These are phyloP conservation scores for Muntiacus muntjak DNA, from an alignment of 2,113 vertebrate species.

Conservation along the genomic window DNA sequence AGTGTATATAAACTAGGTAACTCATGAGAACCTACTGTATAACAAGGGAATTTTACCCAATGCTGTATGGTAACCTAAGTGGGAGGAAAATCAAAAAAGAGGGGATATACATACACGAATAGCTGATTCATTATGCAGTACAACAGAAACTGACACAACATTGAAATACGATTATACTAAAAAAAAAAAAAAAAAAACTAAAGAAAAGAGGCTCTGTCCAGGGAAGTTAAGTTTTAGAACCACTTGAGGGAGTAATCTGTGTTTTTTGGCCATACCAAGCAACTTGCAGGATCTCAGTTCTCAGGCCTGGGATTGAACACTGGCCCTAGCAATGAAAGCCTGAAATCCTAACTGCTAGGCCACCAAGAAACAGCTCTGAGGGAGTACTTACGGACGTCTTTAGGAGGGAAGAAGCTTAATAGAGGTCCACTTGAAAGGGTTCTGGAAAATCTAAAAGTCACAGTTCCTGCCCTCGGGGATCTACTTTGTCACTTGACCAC, in stretches of 20 bases:
- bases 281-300: not conserved
- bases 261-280: not conserved
- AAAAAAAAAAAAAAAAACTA: not conserved
- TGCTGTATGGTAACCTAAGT: not conserved
- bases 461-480: accelerated
- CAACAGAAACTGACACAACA: not conserved
- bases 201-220: not conserved
- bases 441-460: not conserved
- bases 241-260: not conserved
- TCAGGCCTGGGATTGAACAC: not conserved
- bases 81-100: not conserved
- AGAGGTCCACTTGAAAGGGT: not conserved
- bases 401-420: not conserved
- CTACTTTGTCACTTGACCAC: not conserved
- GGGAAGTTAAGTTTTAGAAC: not conserved
- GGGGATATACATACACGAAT: not conserved
- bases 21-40: not conserved
- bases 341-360: not conserved
- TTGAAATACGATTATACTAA: not conserved
- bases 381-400: not conserved
- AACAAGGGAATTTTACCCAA: not conserved
- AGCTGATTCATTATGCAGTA: not conserved
- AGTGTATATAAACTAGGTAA: not conserved
- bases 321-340: not conserved
- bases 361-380: not conserved